Evolutionary conservation across 2,113 vertebrate species (phyloP).

Genomic region (Vidua macroura): DNA sequence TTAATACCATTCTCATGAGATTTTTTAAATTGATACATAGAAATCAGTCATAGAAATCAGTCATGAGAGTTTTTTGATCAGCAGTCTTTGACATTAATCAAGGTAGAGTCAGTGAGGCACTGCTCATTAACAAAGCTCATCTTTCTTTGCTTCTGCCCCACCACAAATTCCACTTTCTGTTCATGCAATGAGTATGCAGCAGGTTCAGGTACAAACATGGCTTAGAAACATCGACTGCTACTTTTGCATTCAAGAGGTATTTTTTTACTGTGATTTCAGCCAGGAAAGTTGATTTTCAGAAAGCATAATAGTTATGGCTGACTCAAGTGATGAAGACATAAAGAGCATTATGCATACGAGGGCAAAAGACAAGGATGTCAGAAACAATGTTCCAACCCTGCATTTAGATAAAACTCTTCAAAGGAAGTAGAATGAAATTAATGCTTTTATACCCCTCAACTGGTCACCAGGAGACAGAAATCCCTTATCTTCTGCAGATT

Average conservation of each 20-base stretch:
- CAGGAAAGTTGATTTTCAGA: neutral
- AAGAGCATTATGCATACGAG: neutral
- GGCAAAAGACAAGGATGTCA: neutral
- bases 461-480: neutral
- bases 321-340: neutral
- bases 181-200: neutral
- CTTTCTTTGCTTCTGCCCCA: neutral
- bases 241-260: neutral
- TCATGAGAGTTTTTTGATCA: neutral
- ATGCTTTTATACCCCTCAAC: neutral
- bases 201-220: neutral
- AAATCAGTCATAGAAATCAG: neutral
- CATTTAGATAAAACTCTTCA: neutral
- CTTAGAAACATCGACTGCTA: neutral
- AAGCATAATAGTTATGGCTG: neutral
- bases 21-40: neutral
- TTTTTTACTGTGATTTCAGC: neutral
- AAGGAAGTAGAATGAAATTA: neutral
- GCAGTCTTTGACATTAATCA: constrained; percentile 19
- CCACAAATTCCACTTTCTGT: neutral
- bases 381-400: neutral
- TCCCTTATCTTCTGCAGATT: neutral
- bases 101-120: neutral
- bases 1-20: neutral
- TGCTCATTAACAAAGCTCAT: neutral